phyloP scores from a whole-genome alignment of 1,140 invertebrate species.

The Calosoma granatense region DNA sequence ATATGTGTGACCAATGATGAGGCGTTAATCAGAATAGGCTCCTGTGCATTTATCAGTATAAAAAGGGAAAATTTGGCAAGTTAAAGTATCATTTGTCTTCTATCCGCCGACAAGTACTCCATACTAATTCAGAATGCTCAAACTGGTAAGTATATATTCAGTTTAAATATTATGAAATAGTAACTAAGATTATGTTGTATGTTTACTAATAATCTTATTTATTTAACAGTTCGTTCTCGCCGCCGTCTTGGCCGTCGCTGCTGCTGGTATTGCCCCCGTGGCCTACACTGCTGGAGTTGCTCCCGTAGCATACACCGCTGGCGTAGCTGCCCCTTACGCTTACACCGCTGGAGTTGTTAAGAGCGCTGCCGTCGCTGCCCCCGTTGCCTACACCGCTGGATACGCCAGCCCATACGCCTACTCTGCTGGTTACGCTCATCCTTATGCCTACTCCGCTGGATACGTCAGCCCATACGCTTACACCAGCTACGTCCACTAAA shows the following conservation, averaged over 20 bases:
- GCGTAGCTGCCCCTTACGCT: conserved; percentile 23
- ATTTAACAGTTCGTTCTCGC: conserved; percentile 31
- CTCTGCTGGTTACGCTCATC: conserved; percentile 13
- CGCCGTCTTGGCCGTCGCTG: conserved; percentile 39
- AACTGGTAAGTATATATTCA: conserved; percentile 28
- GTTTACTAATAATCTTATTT: not conserved
- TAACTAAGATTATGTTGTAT: too few relatives aligned
- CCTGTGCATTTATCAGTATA: not conserved
- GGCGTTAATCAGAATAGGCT: not conserved
- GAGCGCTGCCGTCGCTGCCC: conserved; percentile 12
- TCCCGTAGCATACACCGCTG: conserved; percentile 23
- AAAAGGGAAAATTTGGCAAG: not conserved
- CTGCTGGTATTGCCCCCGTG: conserved; percentile 28
- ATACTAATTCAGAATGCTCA: conserved; percentile 26
- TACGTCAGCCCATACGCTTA: conserved; percentile 16
- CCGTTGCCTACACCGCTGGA: conserved; percentile 17
- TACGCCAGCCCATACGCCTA: conserved; percentile 10
- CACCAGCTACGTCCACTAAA: not conserved
- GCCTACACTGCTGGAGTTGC: conserved; percentile 20
- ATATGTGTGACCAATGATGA: not conserved
- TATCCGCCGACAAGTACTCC: conserved; percentile 7
- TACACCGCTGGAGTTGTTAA: conserved; percentile 31
- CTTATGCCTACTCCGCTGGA: conserved; percentile 16
- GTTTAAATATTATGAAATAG: too few relatives aligned
- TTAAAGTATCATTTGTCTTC: conserved; percentile 6